Evolutionary conservation across 2,797 vertebrate genomes (phyloP).

Genomic region (Acrossocheilus wenchowensis): DNA sequence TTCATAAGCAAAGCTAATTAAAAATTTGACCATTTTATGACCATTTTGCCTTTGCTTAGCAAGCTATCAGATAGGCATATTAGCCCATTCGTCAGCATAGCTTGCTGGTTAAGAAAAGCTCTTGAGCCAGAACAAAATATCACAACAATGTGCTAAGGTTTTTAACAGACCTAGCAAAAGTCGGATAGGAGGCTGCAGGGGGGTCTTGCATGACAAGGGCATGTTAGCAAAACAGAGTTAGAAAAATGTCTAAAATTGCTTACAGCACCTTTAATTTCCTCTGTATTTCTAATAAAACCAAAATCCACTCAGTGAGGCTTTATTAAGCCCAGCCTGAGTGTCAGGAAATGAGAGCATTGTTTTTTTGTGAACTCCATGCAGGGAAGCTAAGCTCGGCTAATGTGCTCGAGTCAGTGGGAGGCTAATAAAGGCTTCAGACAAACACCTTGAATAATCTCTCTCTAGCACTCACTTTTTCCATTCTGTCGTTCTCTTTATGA

Average conservation of each 20-base stretch:
- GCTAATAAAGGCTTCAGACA: slow-evolving; percentile 44
- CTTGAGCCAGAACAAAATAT: neutral
- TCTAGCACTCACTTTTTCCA: neutral
- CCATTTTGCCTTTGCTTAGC: neutral
- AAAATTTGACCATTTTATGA: neutral
- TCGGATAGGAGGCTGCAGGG: neutral
- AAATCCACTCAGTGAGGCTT: slow-evolving; percentile 42
- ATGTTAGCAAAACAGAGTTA: neutral
- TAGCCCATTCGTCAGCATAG: neutral
- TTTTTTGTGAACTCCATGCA: slow-evolving; percentile 32
- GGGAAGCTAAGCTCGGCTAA: slow-evolving; percentile 33
- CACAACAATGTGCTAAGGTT: neutral
- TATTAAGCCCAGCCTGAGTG: slow-evolving; percentile 39
- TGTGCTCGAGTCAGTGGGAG: slow-evolving; percentile 33
- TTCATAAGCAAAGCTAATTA: neutral
- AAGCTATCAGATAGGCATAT: neutral
- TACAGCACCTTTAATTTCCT: slow-evolving; percentile 30
- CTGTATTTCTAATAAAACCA: slow-evolving; percentile 22
- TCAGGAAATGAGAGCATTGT: slow-evolving; percentile 25
- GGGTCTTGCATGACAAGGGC: neutral
- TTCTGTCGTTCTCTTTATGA: neutral
- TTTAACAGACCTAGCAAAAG: neutral
- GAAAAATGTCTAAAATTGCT: neutral
- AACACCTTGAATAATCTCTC: slow-evolving; percentile 31
- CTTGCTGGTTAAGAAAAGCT: neutral